Evolutionary conservation across 2,113 vertebrate genomes (phyloP).

Genomic region (Zosterops japonicus): DNA sequence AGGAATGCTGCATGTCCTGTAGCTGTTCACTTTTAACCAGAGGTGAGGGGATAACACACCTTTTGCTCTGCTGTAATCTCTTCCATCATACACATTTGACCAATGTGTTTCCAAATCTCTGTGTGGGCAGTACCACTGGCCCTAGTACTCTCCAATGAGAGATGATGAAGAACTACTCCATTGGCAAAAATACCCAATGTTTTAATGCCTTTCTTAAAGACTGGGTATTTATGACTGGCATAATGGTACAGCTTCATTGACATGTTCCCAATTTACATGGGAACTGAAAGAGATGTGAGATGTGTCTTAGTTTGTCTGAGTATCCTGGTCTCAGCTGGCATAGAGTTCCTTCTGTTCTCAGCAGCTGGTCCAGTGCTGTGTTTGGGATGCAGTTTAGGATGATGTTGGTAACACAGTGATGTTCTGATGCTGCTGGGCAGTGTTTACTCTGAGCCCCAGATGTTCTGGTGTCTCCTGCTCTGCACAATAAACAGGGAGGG

Average conservation of each 20-base stretch:
- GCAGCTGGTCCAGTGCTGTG: background rate
- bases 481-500: fast-evolving
- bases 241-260: background rate
- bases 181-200: background rate
- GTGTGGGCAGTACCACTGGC: fast-evolving
- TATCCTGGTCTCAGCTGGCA: background rate
- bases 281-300: background rate
- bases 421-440: background rate
- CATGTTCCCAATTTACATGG: background rate
- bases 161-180: background rate
- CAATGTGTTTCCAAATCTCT: background rate
- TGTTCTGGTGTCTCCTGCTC: background rate
- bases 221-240: background rate
- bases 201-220: background rate
- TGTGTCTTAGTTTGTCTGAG: background rate
- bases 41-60: background rate
- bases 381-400: background rate
- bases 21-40: background rate
- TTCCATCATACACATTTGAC: background rate
- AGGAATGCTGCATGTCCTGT: fast-evolving
- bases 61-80: background rate
- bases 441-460: background rate
- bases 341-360: background rate
- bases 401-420: background rate
- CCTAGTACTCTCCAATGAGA: background rate